Conservation (phyloP, 2,797 vertebrate genomes). For the Ctenopoma kingsleyae region DNA sequence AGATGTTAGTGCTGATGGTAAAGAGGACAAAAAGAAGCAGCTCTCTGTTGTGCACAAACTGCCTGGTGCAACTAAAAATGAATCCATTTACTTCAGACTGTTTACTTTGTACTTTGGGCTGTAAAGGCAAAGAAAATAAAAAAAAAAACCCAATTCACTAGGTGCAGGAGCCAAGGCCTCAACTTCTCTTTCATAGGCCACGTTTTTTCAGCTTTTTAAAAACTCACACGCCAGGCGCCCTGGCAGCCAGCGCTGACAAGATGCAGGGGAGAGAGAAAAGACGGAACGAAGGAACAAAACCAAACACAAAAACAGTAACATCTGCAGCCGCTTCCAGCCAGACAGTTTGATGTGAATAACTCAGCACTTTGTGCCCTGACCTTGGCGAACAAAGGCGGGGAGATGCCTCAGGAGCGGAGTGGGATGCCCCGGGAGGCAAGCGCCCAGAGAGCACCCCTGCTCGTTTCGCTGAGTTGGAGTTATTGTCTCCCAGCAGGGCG, state of each 20-base stretch:
- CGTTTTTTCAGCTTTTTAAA: conserved; percentile 84
- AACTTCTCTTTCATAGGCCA: conserved; percentile 79
- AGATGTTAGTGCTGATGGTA: conserved; percentile 80
- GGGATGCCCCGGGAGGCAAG: conserved; percentile 86
- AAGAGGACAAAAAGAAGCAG: conserved; percentile 81
- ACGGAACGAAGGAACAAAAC: conserved; percentile 76
- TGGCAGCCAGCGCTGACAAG: conserved; percentile 80
- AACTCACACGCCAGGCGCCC: conserved; percentile 79
- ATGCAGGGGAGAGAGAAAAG: conserved; percentile 70
- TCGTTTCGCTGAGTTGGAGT: conserved; percentile 82
- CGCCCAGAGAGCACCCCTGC: conserved; percentile 82
- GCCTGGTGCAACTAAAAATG: conserved; percentile 85
- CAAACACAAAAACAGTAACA: conserved; percentile 87
- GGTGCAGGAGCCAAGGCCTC: conserved; percentile 81
- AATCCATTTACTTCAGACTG: conserved; percentile 86
- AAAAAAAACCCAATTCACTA: conserved; percentile 73
- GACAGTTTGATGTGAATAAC: conserved; percentile 93
- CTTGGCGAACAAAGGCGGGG: conserved; percentile 89
- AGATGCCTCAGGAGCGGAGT: conserved; percentile 87
- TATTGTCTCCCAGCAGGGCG: conserved; percentile 77
- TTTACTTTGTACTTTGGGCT: conserved; percentile 89
- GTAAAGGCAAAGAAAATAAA: conserved; percentile 75
- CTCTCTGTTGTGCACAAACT: conserved; percentile 79
- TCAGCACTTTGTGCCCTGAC: conserved; percentile 90
- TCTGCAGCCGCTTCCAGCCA: conserved; percentile 90